Percentiles rank a stretch among this genome's conserved stretches.
These are phyloP conservation scores for Scelioninae gen. 1 DNA, from an alignment of 2,888 invertebrate genomes.

Conservation along the genomic window DNA sequence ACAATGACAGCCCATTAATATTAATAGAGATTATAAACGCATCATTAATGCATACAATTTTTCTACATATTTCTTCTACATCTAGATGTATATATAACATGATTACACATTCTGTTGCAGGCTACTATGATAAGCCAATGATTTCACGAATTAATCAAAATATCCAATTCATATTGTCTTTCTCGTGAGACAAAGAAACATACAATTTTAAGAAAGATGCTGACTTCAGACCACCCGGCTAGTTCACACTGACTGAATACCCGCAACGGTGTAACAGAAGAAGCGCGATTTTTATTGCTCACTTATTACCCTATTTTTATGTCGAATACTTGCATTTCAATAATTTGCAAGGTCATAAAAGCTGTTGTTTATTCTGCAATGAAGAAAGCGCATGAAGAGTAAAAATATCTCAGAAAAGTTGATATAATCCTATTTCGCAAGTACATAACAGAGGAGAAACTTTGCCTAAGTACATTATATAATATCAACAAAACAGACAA, in stretches of 20 bases:
- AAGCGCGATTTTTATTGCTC: constrained; percentile 75
- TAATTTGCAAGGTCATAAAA: constrained; percentile 45
- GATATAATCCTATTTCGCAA: constrained; percentile 36
- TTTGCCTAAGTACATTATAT: constrained; percentile 31
- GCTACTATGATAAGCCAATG: constrained; percentile 78
- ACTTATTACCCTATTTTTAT: constrained; percentile 67
- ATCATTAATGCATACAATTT: constrained; percentile 38
- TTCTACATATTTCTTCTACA: constrained; percentile 25
- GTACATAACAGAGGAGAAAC: constrained; percentile 21
- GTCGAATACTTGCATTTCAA: constrained; percentile 26
- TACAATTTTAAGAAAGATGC: constrained; percentile 71
- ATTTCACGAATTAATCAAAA: constrained; percentile 83
- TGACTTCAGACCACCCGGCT: constrained; percentile 81
- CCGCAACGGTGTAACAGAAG: constrained; percentile 72
- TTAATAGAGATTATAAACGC: constrained; percentile 32
- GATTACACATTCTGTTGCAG: constrained; percentile 74
- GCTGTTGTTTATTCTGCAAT: not conserved
- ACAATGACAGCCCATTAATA: constrained; percentile 43
- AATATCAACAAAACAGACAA: constrained; percentile 45
- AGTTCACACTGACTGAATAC: constrained; percentile 78
- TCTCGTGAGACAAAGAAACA: constrained; percentile 80
- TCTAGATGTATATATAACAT: constrained; percentile 34
- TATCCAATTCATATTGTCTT: constrained; percentile 81
- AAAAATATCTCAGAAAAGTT: constrained; percentile 18
- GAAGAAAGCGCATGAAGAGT: not conserved